Evolutionary conservation across 2,888 invertebrate genomes (phyloP).

Genomic region (Siphonodentalium dalli): DNA sequence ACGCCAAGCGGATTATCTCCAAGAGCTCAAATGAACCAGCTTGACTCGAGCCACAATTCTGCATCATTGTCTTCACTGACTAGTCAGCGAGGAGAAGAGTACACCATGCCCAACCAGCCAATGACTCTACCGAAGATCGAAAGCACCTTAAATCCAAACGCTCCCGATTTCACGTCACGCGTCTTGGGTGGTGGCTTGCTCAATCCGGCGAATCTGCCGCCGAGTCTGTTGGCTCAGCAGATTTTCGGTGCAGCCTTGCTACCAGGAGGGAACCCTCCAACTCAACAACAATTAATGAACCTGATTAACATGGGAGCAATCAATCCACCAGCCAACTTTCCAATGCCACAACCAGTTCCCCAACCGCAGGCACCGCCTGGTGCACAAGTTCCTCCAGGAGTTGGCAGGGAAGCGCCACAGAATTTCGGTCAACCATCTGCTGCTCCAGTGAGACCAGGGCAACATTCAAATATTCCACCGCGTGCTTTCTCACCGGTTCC

Average conservation of each 20-base stretch:
- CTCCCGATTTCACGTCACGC: slow-evolving; percentile 78
- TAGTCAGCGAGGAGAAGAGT: slow-evolving; percentile 52
- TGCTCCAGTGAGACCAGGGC: slow-evolving; percentile 22
- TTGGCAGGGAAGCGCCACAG: slow-evolving; percentile 25
- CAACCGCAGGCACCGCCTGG: slow-evolving; percentile 31
- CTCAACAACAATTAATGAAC: slow-evolving; percentile 5
- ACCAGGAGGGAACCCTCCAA: slow-evolving; percentile 9
- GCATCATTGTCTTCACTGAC: slow-evolving; percentile 29
- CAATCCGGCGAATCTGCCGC: slow-evolving; percentile 7
- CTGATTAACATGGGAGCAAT: slow-evolving; percentile 18
- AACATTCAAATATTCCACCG: slow-evolving; percentile 29
- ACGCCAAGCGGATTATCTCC: slow-evolving; percentile 35
- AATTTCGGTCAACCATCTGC: slow-evolving; percentile 18
- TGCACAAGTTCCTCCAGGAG: slow-evolving; percentile 9
- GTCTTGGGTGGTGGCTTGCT: too few species aligned
- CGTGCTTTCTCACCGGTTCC: slow-evolving; percentile 48
- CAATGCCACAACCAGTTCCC: slow-evolving; percentile 5
- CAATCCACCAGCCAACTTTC: slow-evolving; percentile 5
- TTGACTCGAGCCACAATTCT: slow-evolving; percentile 31
- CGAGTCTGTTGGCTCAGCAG: slow-evolving; percentile 17
- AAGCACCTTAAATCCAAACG: slow-evolving; percentile 78
- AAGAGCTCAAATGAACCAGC: slow-evolving; percentile 25
- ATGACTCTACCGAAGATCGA: slow-evolving; percentile 65
- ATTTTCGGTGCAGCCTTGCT: slow-evolving; percentile 1
- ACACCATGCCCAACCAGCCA: slow-evolving; percentile 60